A percentile compares a stretch with the other conserved stretches of the same genome.
Conservation (phyloP, 2,888 invertebrate species). For the Mactromeris polynyma region DNA sequence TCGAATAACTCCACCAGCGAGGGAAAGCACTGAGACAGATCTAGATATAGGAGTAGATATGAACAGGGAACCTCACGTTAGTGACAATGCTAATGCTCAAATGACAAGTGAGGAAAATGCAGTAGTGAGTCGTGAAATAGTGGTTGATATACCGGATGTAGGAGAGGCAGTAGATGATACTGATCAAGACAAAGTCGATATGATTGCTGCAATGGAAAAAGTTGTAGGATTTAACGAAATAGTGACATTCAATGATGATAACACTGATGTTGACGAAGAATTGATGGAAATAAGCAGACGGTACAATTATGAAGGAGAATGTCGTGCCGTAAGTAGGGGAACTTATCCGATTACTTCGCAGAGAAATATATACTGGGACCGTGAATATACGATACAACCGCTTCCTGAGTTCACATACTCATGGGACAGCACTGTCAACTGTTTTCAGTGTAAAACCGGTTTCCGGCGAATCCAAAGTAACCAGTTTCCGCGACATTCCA, state of each 20-base stretch:
- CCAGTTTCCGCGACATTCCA: constrained; percentile 15
- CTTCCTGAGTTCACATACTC: constrained; percentile 54
- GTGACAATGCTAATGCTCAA: background rate
- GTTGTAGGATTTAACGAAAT: background rate
- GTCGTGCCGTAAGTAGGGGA: background rate
- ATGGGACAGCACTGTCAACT: constrained; percentile 51
- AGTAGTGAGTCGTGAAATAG: background rate
- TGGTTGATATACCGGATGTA: background rate
- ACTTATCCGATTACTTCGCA: constrained; percentile 13
- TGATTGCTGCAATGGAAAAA: constrained; percentile 33
- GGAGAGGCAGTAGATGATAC: background rate
- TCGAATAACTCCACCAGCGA: constrained; percentile 53
- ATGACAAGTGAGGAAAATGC: background rate
- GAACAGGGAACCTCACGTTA: background rate
- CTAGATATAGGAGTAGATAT: background rate
- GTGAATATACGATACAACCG: constrained; percentile 41
- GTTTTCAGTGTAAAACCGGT: background rate
- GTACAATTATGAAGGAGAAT: constrained; percentile 7
- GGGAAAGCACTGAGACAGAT: constrained; percentile 45
- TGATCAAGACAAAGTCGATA: background rate
- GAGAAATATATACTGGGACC: constrained; percentile 34
- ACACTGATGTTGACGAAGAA: constrained; percentile 21
- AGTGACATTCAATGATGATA: constrained; percentile 5
- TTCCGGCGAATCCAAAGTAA: background rate
- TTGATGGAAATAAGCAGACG: background rate